These are phyloP conservation scores for Omphaloscelis lunosa DNA, from an alignment of 2,888 invertebrate genomes.

Conservation along the genomic window DNA sequence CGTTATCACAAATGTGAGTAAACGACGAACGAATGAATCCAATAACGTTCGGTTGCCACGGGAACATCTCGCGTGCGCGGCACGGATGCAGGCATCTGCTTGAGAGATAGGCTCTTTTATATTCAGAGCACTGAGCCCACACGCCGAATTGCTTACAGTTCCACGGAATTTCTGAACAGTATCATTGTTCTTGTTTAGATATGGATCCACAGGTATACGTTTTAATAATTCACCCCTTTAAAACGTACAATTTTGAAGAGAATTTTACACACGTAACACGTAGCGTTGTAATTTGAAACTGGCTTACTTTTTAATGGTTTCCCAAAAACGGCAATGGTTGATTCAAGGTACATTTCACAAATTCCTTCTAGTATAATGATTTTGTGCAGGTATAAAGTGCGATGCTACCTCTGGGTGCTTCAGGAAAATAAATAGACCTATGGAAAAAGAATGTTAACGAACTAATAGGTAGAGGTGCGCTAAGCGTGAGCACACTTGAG, in stretches of 20 bases:
- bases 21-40: slow-evolving; percentile 71
- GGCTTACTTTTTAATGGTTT: slow-evolving; percentile 31
- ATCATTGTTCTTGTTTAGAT: slow-evolving; percentile 68
- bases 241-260: slow-evolving; percentile 31
- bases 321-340: slow-evolving; percentile 3
- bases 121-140: slow-evolving; percentile 74
- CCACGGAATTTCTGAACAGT: slow-evolving; percentile 68
- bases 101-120: slow-evolving; percentile 75
- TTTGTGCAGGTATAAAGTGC: slow-evolving; percentile 16
- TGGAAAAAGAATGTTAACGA: slow-evolving; percentile 31
- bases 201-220: slow-evolving; percentile 62
- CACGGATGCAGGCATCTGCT: slow-evolving; percentile 71
- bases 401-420: neutral
- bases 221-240: slow-evolving; percentile 54
- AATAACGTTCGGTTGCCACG: slow-evolving; percentile 71
- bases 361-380: slow-evolving; percentile 20
- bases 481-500: slow-evolving; percentile 47
- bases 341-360: slow-evolving; percentile 32
- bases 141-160: slow-evolving; percentile 72
- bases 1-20: slow-evolving; percentile 54
- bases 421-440: slow-evolving; percentile 12
- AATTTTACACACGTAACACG: slow-evolving; percentile 45
- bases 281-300: slow-evolving; percentile 31
- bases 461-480: slow-evolving; percentile 43
- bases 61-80: slow-evolving; percentile 72